Conservation (phyloP, 2,888 invertebrate species). For the Polietes domitor region DNA sequence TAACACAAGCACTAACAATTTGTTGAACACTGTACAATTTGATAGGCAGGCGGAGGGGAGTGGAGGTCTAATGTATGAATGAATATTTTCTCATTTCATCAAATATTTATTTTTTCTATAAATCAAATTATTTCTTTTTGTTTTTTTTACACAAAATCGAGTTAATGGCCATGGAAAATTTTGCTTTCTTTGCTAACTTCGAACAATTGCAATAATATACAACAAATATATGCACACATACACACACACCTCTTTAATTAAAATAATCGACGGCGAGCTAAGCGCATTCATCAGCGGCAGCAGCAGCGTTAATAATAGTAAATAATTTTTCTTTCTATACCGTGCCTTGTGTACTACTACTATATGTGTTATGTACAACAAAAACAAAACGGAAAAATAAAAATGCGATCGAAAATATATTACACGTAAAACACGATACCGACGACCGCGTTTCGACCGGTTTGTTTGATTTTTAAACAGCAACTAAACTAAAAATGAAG, state of each 20-base stretch:
- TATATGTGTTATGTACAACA: neutral
- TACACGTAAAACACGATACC: conserved; percentile 12
- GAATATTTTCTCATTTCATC: conserved; percentile 35
- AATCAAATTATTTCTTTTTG: neutral
- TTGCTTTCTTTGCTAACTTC: neutral
- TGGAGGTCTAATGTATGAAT: conserved; percentile 38
- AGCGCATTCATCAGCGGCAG: neutral
- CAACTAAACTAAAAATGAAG: conserved; percentile 60
- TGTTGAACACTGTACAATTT: neutral
- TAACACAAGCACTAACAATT: neutral
- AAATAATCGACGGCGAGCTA: neutral
- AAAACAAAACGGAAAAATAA: neutral
- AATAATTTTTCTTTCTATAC: conserved; percentile 1
- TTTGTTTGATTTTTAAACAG: conserved; percentile 57
- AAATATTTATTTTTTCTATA: conserved; percentile 30
- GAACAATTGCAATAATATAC: neutral
- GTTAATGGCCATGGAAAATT: conserved; percentile 1
- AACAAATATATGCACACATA: neutral
- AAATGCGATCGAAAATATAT: neutral
- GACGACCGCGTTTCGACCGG: conserved; percentile 43
- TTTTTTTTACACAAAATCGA: neutral
- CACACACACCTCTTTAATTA: conserved; percentile 1
- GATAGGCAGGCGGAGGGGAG: neutral
- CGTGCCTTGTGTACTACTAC: neutral
- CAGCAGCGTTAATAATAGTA: conserved; percentile 18